Evolutionary conservation across 2,113 vertebrate genomes (phyloP).

Genomic region (Dinomys branickii): DNA sequence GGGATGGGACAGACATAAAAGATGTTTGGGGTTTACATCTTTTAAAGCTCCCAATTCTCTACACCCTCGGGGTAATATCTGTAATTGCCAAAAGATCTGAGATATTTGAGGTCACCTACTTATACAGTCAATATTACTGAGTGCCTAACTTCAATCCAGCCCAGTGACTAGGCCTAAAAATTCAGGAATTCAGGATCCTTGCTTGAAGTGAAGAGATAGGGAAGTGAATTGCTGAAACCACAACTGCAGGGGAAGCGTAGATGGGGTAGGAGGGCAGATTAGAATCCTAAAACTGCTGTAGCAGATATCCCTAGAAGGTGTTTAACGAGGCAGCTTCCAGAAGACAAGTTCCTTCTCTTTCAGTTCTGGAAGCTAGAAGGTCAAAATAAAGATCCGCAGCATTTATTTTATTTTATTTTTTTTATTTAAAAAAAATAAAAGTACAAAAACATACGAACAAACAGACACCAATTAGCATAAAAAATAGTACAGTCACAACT

Average conservation of each 20-base stretch:
- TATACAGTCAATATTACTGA: neutral
- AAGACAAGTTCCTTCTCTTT: neutral
- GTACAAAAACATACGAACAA: too few species aligned
- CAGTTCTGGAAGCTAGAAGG: neutral
- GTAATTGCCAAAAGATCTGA: constrained; percentile 46
- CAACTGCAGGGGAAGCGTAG: too few species aligned
- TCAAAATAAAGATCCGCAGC: neutral
- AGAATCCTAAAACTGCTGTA: too few species aligned
- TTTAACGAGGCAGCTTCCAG: neutral
- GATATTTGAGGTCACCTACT: constrained; percentile 26
- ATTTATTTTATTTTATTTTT: too few species aligned
- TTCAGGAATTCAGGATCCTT: constrained; percentile 10
- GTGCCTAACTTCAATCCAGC: neutral
- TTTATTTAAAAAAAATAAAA: too few species aligned
- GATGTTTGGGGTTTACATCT: constrained; percentile 22
- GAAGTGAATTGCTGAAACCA: neutral
- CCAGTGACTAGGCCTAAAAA: neutral
- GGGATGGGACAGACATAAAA: constrained; percentile 2
- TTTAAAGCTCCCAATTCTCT: constrained; percentile 59
- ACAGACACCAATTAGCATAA: too few species aligned
- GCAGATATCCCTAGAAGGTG: neutral
- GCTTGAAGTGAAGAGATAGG: neutral
- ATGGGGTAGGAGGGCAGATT: neutral
- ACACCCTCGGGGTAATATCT: constrained; percentile 35
- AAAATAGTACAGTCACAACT: too few species aligned